These are phyloP conservation scores for Oriolus oriolus DNA, from an alignment of 2,113 vertebrate genomes.

Conservation along the genomic window DNA sequence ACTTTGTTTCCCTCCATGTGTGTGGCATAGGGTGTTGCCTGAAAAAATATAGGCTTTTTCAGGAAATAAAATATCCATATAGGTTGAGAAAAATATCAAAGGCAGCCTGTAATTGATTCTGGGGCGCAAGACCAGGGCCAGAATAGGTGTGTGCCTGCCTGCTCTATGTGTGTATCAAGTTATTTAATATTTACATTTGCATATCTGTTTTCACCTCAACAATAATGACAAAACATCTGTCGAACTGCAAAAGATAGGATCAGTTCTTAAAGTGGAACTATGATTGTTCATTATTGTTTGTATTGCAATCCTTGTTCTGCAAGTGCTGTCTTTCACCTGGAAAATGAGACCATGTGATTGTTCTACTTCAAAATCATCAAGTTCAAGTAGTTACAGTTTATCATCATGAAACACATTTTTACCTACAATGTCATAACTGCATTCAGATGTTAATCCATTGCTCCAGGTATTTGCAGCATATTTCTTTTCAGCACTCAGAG, in stretches of 20 bases:
- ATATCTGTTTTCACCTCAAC: background rate
- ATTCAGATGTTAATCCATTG: background rate
- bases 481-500: background rate
- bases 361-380: background rate
- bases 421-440: background rate
- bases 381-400: background rate
- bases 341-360: background rate
- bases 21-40: constrained; percentile 75
- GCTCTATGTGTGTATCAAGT: background rate
- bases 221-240: background rate
- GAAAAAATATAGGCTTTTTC: constrained; percentile 70
- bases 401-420: background rate
- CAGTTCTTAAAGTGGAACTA: background rate
- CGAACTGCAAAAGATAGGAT: background rate
- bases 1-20: constrained; percentile 75
- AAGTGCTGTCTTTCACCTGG: background rate
- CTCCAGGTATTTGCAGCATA: background rate
- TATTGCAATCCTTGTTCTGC: background rate
- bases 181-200: background rate
- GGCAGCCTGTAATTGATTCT: constrained; percentile 21
- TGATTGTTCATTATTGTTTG: background rate
- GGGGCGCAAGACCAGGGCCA: background rate
- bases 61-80: constrained; percentile 32
- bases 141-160: background rate
- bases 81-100: constrained; percentile 60